Evolutionary conservation across 2,797 vertebrate species (phyloP).

Genomic region (Takifugu ocellatus): DNA sequence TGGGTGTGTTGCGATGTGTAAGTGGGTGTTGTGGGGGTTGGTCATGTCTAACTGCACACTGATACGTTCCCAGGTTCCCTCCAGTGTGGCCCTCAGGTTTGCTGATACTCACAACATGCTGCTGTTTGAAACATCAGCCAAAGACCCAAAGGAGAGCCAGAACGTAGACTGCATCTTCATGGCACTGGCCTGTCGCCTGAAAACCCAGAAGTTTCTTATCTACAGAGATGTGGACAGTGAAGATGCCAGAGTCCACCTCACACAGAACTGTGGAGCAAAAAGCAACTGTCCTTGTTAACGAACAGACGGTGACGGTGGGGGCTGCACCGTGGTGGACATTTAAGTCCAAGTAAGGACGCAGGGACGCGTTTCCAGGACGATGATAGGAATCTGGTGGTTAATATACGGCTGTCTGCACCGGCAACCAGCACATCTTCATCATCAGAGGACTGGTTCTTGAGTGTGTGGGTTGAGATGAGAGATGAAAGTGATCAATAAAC

Average conservation of each 20-base stretch:
- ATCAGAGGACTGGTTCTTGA: slow-evolving; percentile 6
- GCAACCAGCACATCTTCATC: slow-evolving; percentile 1
- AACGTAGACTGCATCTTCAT: slow-evolving; percentile 98
- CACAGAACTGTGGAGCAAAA: slow-evolving; percentile 76
- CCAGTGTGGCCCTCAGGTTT: slow-evolving; percentile 90
- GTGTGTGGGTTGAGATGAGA: background rate
- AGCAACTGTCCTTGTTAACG: slow-evolving; percentile 88
- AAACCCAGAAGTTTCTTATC: slow-evolving; percentile 90
- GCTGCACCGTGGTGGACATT: no score
- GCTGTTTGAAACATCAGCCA: slow-evolving; percentile 96
- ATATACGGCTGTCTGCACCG: no score
- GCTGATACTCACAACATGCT: slow-evolving; percentile 96
- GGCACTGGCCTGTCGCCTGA: slow-evolving; percentile 92
- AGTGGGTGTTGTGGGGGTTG: background rate
- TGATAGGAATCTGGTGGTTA: no score
- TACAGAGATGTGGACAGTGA: slow-evolving; percentile 87
- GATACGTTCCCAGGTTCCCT: slow-evolving; percentile 81
- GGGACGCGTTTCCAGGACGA: no score
- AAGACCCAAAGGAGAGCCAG: slow-evolving; percentile 95
- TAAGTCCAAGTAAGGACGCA: no score
- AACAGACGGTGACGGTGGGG: slow-evolving; percentile 17
- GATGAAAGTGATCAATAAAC: no score
- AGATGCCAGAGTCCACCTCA: slow-evolving; percentile 81
- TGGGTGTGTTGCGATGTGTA: slow-evolving; percentile 16
- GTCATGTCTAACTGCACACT: background rate